Conservation (phyloP, 2,797 vertebrate species). For the Coracias cyanogaster region DNA sequence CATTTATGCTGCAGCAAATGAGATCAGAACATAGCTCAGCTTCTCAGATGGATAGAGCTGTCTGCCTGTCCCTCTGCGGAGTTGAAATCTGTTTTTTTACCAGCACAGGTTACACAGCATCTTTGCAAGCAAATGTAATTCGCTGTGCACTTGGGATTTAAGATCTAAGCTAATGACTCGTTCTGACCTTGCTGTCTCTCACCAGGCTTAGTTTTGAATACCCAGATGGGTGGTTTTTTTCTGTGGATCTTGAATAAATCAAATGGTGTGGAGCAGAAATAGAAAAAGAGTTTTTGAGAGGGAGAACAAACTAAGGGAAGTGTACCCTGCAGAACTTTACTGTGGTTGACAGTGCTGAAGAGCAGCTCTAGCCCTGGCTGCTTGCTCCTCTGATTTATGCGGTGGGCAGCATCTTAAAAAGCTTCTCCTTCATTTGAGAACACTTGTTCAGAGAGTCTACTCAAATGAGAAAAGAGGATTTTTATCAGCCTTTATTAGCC, state of each 20-base stretch:
- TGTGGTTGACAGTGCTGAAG: background rate
- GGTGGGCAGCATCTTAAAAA: background rate
- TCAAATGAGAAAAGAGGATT: background rate
- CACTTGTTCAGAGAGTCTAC: background rate
- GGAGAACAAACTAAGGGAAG: background rate
- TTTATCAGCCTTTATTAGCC: background rate
- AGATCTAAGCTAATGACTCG: background rate
- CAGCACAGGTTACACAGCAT: accelerated
- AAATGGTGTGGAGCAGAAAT: background rate
- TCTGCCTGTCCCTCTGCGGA: accelerated
- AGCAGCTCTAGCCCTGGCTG: background rate
- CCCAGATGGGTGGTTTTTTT: background rate
- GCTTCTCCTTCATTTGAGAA: background rate
- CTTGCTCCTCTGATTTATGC: background rate
- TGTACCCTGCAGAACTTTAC: background rate
- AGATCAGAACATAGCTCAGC: background rate
- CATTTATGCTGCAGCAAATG: background rate
- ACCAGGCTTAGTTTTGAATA: background rate
- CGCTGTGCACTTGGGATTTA: background rate
- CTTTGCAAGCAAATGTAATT: background rate
- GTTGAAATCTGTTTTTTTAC: background rate
- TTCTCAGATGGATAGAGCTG: background rate
- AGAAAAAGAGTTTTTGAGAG: background rate
- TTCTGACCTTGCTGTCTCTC: background rate
- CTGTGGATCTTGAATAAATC: background rate